These are phyloP conservation scores for Tillus elongatus DNA, from an alignment of 2,888 invertebrate genomes.

Conservation along the genomic window DNA sequence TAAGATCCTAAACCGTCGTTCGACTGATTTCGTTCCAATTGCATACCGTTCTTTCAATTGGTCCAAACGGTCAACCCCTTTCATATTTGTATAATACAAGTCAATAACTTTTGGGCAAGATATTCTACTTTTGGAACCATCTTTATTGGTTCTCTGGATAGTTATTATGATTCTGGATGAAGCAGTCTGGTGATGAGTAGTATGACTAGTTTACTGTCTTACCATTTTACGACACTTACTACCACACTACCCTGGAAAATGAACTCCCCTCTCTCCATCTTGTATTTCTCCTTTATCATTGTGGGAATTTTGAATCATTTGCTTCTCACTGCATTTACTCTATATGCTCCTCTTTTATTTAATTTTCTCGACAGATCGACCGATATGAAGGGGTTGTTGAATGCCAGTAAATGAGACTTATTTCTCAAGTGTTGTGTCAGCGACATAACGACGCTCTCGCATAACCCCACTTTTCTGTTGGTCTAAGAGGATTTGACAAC, in stretches of 20 bases:
- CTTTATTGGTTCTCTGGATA: slow-evolving; percentile 2
- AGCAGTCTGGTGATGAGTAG: background rate
- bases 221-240: background rate
- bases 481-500: too few species aligned
- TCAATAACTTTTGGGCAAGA: slow-evolving; percentile 1
- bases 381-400: background rate
- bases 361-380: too few species aligned
- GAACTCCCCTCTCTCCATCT: slow-evolving; percentile 2
- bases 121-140: slow-evolving; percentile 1
- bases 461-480: too few species aligned
- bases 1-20: slow-evolving; percentile 3
- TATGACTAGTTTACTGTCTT: slow-evolving; percentile 1
- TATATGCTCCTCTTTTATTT: too few species aligned
- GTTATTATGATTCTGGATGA: slow-evolving; percentile 1
- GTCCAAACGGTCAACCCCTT: slow-evolving; percentile 1
- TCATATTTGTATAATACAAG: background rate
- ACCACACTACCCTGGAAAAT: background rate
- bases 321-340: background rate
- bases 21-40: background rate
- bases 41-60: slow-evolving; percentile 3
- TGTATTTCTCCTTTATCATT: slow-evolving; percentile 1
- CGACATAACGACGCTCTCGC: background rate
- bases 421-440: background rate
- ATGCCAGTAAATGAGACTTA: background rate
- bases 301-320: background rate